Evolutionary conservation across 2,888 invertebrate genomes (phyloP), one percentile per base, ranked within the genome.

Genomic region (Lysandra coridon): DNA sequence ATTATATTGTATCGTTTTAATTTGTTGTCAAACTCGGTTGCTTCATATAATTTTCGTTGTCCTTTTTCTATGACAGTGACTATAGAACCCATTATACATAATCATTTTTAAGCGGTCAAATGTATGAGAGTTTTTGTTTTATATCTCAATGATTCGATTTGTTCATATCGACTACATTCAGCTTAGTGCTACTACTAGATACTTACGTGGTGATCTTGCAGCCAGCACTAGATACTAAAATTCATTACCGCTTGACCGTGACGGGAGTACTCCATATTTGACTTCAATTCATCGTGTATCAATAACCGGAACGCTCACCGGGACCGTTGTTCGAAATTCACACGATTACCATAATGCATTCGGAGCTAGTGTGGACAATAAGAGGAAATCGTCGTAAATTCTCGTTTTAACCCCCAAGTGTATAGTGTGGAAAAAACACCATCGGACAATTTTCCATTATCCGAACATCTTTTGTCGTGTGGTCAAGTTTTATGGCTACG

Each of bases 371-470:
- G 84, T 81, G 79, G 80, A 82, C 86, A 88, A 88, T 88, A 86
- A 86, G 85, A 85, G 85, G 85, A 87, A 88, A 87, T 86, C 85
- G 85, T 87, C 87, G 89, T 91, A 90, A 91, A 90, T 90, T 76
- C 76, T 57, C 53, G 30, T 57, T 57, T 53, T 57, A 88, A 86
- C 86, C 86, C 86, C 86, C 86, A 86, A 90, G 88, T 89, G 89
- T 89, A 87, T 88, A 87, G 86, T 84, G 83, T 86, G 86, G 91
- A 90, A 74, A 85, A 92, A 91, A 91, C 88, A 90, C 90, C 89
- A 90, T 90, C 87, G 91, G 92, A 92, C 91, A 90, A 92, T 92
- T 92, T 92, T 91, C 92, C 91, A 92, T 93, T 93, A 93, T 92
- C 91, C 90, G 86, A 86, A 84, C 87, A 88, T 88, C 90, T 89